Base-by-base conservation (phyloP, 2,113 vertebrate genomes). In the Phalacrocorax aristotelis region DNA sequence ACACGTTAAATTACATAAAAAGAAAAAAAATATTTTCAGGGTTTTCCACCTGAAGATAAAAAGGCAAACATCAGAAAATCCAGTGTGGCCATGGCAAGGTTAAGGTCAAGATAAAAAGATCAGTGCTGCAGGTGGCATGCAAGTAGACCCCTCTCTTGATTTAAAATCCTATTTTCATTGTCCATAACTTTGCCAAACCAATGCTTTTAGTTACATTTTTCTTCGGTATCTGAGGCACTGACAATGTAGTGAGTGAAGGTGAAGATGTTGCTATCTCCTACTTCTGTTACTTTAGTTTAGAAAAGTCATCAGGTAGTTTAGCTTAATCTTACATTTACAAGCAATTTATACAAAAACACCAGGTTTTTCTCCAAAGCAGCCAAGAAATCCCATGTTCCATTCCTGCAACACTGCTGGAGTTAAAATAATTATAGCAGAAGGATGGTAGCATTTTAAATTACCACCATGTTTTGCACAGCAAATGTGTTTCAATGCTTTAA, bases 381-480 rank as follows among this genome's bases (percentile, higher is more conserved):
- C 22, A 71, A 82, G 52, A 60, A 91, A 68, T 71, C 38, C 27
- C 5, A 9, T 1, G 1, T 79, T 90, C 66, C 0, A 0, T 87
- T 89, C 17, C 46, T 89, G 16, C 36, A 83, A 11, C 48, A 11
- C 62, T 88, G 66, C n/a, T 80, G 49, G 78, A 91, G 61, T 44
- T 85, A 49, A 90, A 85, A 61, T 72, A 94, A 79, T 84, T 82
- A 23, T 11, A 65, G 25, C 36, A 69, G 54, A 85, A 95, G 49
- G 70, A 69, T 54, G 30, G 62, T 46, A 87, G 27, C 40, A 49
- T 95, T 94, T 94, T 88, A 91, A 96, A 90, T 85, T 90, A n/a
- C 49, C 58, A 68, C 40, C 21, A 29, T 27, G 21, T 69, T 94
- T 91, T 88, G 46, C 75, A 74, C 78, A 85, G 54, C 66, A 91